Base-by-base conservation (phyloP, 2,888 invertebrate genomes). In the Ectemnius cavifrons region DNA sequence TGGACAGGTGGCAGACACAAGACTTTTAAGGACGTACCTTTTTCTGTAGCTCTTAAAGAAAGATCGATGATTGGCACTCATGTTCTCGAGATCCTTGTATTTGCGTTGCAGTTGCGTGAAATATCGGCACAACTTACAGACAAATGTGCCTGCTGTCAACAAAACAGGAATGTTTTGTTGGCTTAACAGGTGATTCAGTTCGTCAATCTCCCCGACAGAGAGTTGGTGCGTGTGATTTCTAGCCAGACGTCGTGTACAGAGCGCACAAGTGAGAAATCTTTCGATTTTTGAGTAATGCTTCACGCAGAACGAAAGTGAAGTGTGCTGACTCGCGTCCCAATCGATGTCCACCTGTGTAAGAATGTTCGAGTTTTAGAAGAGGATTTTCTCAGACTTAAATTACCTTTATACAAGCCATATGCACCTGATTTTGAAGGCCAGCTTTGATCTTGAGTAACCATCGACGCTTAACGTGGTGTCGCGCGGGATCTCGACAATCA, bases 71-170 rank as follows among this genome's bases (percentile, higher is more conserved):
- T 92, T 87, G 84, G 91, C 79, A 82, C 91, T 84, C 92, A 92
- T 79, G 85, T 91, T 87, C 87, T 92, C 86, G 14, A 89, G 82
- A 63, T 91, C 90, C 67, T 87, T 88, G 79, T 90, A 94, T 74
- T 95, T 94, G 84, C 95, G 92, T 72, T 95, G 92, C 65, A 96
- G 90, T 75, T 95, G 94, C 82, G 95, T 94, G 91, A 95, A 97
- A 90, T 95, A 95, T 71, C 95, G 94, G 85, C 97, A 97, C 27
- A 95, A 91, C 91, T 96, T 97, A 91, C 97, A 97, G 58, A 97
- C 94, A 64, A 96, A 95, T 0, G 95, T 94, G 73, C 95, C 94
- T 83, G 94, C 93, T 1, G 91, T 89, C 84, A 97, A 92, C 84
- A 92, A 92, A 14, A 95, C 94, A 0, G 96, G 96, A 64, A 97